Base-by-base conservation (phyloP, 2,888 invertebrate genomes). In the Notodonta dromedarius region DNA sequence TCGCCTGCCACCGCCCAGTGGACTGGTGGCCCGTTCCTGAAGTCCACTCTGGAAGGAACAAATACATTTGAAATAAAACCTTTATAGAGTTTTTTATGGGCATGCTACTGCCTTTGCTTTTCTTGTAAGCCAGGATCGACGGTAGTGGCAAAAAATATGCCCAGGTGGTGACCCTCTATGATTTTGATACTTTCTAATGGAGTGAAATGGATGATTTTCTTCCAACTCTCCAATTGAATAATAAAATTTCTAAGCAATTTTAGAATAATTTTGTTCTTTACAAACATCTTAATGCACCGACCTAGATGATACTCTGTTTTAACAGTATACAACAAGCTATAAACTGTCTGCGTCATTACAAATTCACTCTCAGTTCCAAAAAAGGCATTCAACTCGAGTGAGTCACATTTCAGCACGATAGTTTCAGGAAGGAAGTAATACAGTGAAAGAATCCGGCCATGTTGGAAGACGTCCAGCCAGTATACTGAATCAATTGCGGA, bases 1-100 rank as follows among this genome's bases (percentile, higher is more conserved):
- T 96, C 96, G 74, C 96, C 96, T 73, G 96, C 96, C 71, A 96
- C 95, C 44, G 97, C 96, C 93, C 96, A 96, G 85, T 97, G 97
- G 56, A 95, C 94, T 64, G 97, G 94, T 32, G 96, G 95, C 7
- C 96, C 96, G 69, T 95, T 95, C 75, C 97, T 94, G 76, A 97
- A 97, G 89, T 97, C 97, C 89, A 97, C 94, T 77, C 97, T 97
- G 76, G 0, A 69, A 74, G 56, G 1, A 60, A 62, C 48, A 16
- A 48, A 5, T 0, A n/a, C 11, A 5, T 46, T 46, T 46, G 1
- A 46, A 46, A 35, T 35, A 35, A 35, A 35, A 35, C 35, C 35
- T 6, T 24, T 24, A 24, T 24, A 24, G 24, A 24, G 24, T 24
- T 24, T 24, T 24, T 24, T 2, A 24, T 24, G 24, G 24, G 2